A percentile compares a stretch with the other conserved stretches of the same genome.
Conservation (phyloP, 2,113 vertebrate genomes). For the Prionailurus viverrinus region DNA sequence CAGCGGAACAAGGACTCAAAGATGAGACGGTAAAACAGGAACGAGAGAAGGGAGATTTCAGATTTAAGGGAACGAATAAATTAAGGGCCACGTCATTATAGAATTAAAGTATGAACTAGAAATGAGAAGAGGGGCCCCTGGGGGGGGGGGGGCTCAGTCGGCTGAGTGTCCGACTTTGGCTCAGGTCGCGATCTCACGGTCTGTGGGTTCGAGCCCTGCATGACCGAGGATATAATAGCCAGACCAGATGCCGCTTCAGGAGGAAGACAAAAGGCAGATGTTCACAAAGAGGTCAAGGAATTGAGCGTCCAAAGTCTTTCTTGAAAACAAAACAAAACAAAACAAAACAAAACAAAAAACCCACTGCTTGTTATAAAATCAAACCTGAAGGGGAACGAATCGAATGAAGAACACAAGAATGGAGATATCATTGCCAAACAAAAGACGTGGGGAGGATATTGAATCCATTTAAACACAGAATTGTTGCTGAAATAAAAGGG, state of each 20-base stretch:
- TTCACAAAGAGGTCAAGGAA: background rate
- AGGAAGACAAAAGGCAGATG: background rate
- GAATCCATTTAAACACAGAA: conserved; percentile 26
- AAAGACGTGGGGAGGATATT: background rate
- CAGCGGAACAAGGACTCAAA: background rate
- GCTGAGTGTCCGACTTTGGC: too few relatives aligned
- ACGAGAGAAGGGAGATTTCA: background rate
- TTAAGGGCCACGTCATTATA: background rate
- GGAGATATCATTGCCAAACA: background rate
- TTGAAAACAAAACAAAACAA: background rate
- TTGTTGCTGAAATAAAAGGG: background rate
- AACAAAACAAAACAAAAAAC: background rate
- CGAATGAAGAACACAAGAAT: background rate
- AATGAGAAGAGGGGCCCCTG: background rate
- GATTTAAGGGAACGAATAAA: background rate
- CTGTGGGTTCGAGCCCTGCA: too few relatives aligned
- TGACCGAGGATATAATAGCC: background rate
- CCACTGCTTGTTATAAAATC: background rate
- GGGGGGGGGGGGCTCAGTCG: too few relatives aligned
- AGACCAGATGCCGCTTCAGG: background rate
- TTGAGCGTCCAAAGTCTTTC: background rate
- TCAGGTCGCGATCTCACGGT: too few relatives aligned
- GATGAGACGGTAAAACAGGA: background rate
- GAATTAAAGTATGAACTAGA: background rate
- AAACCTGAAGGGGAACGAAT: conserved; percentile 32